Conservation (phyloP, 2,797 vertebrate genomes). For the Parauchenoglanis punctatus region DNA sequence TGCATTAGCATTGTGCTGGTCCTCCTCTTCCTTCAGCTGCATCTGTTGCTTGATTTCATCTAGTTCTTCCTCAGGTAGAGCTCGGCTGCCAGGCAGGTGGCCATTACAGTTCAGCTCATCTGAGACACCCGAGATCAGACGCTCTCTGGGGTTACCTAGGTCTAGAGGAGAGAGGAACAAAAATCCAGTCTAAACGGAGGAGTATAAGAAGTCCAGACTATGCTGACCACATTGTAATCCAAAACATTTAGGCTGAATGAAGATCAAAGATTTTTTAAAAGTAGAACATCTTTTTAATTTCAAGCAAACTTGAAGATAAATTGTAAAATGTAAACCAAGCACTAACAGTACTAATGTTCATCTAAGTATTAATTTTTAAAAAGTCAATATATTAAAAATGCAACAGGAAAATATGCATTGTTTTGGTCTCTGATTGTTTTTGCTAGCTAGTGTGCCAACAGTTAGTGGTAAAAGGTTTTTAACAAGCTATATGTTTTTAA, state of each 20-base stretch:
- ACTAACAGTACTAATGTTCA: neutral
- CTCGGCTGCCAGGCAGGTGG: constrained; percentile 65
- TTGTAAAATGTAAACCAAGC: neutral
- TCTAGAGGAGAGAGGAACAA: neutral
- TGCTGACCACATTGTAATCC: neutral
- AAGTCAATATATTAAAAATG: neutral
- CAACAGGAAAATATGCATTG: neutral
- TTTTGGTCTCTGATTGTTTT: neutral
- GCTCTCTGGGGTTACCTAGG: constrained; percentile 59
- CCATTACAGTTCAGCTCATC: constrained; percentile 89
- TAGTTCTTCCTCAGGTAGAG: constrained; percentile 73
- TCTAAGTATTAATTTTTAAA: neutral
- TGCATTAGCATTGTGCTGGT: constrained; percentile 76
- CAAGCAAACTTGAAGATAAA: neutral
- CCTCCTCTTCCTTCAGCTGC: constrained; percentile 66
- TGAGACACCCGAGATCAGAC: constrained; percentile 69
- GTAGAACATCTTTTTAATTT: neutral
- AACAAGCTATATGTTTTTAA: neutral
- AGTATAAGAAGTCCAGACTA: neutral
- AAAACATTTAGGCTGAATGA: neutral
- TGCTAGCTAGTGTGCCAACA: too few relatives aligned
- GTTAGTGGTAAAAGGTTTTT: neutral
- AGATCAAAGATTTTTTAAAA: neutral
- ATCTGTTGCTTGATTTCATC: constrained; percentile 55
- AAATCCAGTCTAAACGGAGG: neutral